phyloP scores from a whole-genome alignment of 2,113 vertebrate species.

The Microcebus griseorufus region DNA sequence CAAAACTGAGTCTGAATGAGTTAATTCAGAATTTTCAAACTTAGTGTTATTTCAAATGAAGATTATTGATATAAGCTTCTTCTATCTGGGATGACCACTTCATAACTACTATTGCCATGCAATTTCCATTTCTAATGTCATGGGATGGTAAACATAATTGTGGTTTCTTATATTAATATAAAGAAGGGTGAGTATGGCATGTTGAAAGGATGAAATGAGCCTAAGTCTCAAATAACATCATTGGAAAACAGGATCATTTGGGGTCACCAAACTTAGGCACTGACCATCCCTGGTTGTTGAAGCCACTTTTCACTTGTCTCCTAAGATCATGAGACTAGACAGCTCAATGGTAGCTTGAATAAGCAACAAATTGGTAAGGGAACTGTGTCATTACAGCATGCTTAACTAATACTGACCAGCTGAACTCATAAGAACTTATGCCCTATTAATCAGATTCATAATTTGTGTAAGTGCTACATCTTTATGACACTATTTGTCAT shows the following conservation, averaged over 20 bases:
- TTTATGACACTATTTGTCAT: background rate
- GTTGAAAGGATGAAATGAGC: background rate
- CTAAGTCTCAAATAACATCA: conserved; percentile 28
- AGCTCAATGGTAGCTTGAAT: conserved; percentile 4
- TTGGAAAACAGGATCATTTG: background rate
- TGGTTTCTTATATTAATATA: background rate
- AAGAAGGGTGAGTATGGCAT: background rate
- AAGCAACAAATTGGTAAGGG: conserved; percentile 34
- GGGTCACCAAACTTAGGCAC: background rate
- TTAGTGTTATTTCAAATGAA: conserved; percentile 39
- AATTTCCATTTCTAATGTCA: conserved; percentile 14
- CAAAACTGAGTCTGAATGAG: background rate
- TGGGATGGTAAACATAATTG: background rate
- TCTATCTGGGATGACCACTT: conserved; percentile 1
- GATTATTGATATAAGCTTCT: conserved; percentile 11
- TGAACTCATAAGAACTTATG: conserved; percentile 2
- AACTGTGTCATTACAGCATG: background rate
- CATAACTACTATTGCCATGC: background rate
- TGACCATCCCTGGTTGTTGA: background rate
- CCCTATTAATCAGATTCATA: background rate
- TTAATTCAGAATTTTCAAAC: conserved; percentile 49
- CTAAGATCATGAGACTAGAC: conserved; percentile 14
- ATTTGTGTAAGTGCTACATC: background rate
- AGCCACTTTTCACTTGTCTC: background rate
- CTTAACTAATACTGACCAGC: background rate